Evolutionary conservation across 2,113 vertebrate species (phyloP), one percentile per base, ranked within the genome.

Genomic region (Sitta europaea): DNA sequence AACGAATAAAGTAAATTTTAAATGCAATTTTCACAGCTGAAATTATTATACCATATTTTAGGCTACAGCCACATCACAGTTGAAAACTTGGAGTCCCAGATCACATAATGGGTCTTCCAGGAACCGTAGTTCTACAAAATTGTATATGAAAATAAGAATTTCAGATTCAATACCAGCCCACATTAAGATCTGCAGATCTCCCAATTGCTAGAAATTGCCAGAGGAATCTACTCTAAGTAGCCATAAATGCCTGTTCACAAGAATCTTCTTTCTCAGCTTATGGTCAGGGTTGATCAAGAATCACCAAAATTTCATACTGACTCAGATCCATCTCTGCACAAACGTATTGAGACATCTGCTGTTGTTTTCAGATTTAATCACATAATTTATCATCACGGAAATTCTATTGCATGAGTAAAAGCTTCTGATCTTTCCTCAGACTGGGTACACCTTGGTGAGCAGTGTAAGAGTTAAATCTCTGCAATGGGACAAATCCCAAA

Each of bases 361-460:
- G 33, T 85, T 75, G n/a, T 55, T 91, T 95, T 89, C 84, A 71
- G 24, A 51, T 89, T 35, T 91, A 86, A 71, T 81, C 14, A 66
- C 20, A 24, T 48, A 74, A 84, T 77, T 84, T 73, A 91, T 72
- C 36, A 71, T 8, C 2, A 1, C 38, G 73, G 47, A 91, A 92
- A 89, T 65, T 62, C 55, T 77, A 35, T 73, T 65, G 35, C 15
- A 48, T 2, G 13, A 40, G 18, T 38, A 66, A 71, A 86, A 84
- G 24, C 10, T 65, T 66, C 42, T 91, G 42, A 25, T 83, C 18
- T 88, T 83, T 70, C 45, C 20, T 47, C 29, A 66, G 27, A 47
- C 11, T 19, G 38, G 7, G 12, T 20, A 48, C 2, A 2, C 17
- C 47, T 57, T 45, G 36, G 18, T 50, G 51, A 40, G 33, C 36